A percentile compares a stretch with the other conserved stretches of the same genome.
Evolutionary conservation across 1,140 invertebrate species (phyloP).

Genomic region (Heterodera schachtii): DNA sequence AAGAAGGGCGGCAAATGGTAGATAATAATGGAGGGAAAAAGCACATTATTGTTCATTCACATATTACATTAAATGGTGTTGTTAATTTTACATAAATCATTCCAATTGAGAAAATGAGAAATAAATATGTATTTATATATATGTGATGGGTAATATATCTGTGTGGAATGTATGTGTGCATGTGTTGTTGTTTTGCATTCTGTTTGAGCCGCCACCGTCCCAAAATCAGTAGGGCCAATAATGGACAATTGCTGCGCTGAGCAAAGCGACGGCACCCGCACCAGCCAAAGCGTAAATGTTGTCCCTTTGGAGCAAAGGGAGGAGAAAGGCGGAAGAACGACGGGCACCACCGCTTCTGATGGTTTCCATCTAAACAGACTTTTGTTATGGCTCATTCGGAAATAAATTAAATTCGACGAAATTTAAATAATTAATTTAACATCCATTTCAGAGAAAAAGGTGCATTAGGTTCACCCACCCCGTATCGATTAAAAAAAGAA

Average conservation of each 20-base stretch:
- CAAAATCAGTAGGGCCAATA: neutral
- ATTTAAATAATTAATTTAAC: too few relatives aligned
- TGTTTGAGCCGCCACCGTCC: too few relatives aligned
- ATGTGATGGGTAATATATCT: neutral
- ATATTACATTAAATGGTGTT: slow-evolving; percentile 2
- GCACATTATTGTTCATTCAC: slow-evolving; percentile 1
- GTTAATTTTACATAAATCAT: neutral
- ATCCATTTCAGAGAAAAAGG: too few relatives aligned
- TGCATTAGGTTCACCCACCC: too few relatives aligned
- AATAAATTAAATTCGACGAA: too few relatives aligned
- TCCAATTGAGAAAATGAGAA: neutral
- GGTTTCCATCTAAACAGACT: neutral
- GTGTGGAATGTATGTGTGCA: too few relatives aligned
- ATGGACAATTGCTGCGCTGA: neutral
- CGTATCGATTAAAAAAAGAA: too few relatives aligned
- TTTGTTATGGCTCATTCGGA: too few relatives aligned
- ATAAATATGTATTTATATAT: neutral
- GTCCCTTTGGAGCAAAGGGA: neutral
- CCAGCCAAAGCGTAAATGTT: slow-evolving; percentile 2
- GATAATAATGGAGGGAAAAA: neutral
- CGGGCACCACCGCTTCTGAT: neutral
- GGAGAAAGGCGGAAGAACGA: neutral
- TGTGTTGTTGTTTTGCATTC: too few relatives aligned
- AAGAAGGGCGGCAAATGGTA: slow-evolving; percentile 51
- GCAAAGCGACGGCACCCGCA: neutral